phyloP scores from a whole-genome alignment of 2,797 vertebrate genomes.

The Pangasius djambal region DNA sequence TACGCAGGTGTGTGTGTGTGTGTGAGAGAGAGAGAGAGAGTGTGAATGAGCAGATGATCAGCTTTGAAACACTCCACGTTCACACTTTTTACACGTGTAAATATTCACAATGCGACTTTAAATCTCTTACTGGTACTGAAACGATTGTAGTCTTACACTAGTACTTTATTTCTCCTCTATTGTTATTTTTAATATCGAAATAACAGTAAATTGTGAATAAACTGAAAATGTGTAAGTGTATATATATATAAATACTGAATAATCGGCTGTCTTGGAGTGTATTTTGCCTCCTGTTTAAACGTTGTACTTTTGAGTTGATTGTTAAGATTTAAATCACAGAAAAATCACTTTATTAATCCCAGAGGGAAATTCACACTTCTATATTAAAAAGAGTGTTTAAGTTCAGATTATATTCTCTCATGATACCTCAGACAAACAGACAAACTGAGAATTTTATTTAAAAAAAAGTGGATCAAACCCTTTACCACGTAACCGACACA shows the following conservation, averaged over 20 bases:
- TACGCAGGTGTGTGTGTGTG: neutral
- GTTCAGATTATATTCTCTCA: neutral
- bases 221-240: neutral
- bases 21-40: too few species aligned
- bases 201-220: neutral
- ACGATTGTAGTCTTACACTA: neutral
- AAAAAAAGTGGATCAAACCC: too few species aligned
- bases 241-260: neutral
- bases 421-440: neutral
- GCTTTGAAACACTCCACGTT: neutral
- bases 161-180: neutral
- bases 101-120: neutral
- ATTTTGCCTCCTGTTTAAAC: too few species aligned
- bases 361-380: too few species aligned
- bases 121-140: neutral
- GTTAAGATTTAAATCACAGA: too few species aligned
- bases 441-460: too few species aligned
- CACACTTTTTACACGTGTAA: conserved; percentile 8
- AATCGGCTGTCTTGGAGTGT: neutral
- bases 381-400: too few species aligned
- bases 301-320: too few species aligned
- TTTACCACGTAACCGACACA: too few species aligned
- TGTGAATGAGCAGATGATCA: neutral
- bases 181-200: too few species aligned
- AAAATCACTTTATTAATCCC: too few species aligned